phyloP scores from a whole-genome alignment of 2,888 invertebrate species.

The Eueremaeus valkanovi region DNA sequence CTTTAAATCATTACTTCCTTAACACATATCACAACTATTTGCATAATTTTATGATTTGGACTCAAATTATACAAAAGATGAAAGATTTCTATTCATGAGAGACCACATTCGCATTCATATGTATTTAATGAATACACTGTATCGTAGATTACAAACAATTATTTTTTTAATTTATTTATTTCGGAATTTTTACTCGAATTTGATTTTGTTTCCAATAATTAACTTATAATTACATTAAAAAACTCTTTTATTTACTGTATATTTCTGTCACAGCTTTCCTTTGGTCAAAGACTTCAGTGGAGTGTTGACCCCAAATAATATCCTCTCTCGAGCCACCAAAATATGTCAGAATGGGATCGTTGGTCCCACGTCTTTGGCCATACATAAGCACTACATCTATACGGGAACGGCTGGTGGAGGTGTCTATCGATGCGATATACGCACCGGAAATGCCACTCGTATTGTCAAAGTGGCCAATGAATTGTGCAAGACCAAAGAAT shows the following conservation, averaged over 20 bases:
- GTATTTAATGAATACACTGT: not conserved
- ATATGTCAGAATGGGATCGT: conserved; percentile 65
- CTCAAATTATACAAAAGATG: too few species aligned
- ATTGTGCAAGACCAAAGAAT: conserved; percentile 44
- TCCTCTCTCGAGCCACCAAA: conserved; percentile 63
- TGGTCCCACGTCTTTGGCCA: conserved; percentile 76
- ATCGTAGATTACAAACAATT: not conserved
- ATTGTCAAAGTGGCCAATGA: conserved; percentile 42
- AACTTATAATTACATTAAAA: not conserved
- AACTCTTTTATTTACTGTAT: not conserved
- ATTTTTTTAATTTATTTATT: not conserved
- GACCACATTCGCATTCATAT: not conserved
- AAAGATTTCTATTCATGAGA: too few species aligned
- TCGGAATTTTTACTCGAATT: too few species aligned
- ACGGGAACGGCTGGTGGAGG: conserved; percentile 74
- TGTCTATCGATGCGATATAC: conserved; percentile 63
- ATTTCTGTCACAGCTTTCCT: conserved; percentile 18
- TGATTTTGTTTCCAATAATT: not conserved
- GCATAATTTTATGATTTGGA: too few species aligned
- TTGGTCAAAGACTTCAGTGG: conserved; percentile 56
- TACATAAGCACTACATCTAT: conserved; percentile 60
- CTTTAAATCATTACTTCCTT: too few species aligned
- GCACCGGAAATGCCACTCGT: conserved; percentile 51
- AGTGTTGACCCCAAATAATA: conserved; percentile 61
- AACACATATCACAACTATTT: not conserved